Base-by-base conservation (phyloP, 2,888 invertebrate genomes). In the Arge pagana region DNA sequence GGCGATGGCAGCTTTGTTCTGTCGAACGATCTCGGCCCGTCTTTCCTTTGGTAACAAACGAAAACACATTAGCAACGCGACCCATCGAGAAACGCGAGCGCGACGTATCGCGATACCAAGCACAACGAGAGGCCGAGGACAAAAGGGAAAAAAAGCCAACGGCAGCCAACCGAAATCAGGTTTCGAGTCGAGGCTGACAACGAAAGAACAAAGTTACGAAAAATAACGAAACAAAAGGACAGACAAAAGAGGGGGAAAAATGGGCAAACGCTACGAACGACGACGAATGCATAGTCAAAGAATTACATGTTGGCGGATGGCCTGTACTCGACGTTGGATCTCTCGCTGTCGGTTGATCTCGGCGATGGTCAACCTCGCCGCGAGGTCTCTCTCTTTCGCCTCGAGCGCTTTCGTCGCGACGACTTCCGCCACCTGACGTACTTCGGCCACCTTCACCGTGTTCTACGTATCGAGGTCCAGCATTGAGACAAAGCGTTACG, bases 11-110 rank as follows among this genome's bases (percentile, higher is more conserved):
- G 85, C 87, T 81, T 93, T 94, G 79, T 94, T 95, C 82, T 90
- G 92, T 69, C 94, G 90, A 65, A 95, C 94, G 68, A 90, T 79
- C 78, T 93, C 93, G 43, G 93, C 93, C 74, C 92, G 92, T 71
- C 90, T 89, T 80, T 94, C 94, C 95, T 96, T 81, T 45, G 31
- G 45, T 45, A 45, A 45, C 31, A 45, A 33, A 23, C 45, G 35
- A 66, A n/a, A n/a, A n/a, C n/a, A n/a, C n/a, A n/a, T n/a, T n/a
- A n/a, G n/a, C n/a, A n/a, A n/a, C n/a, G n/a, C n/a, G n/a, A n/a
- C n/a, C n/a, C n/a, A n/a, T n/a, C n/a, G n/a, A n/a, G n/a, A n/a
- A n/a, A n/a, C n/a, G n/a, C n/a, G n/a, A n/a, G n/a, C n/a, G n/a
- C n/a, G n/a, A n/a, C n/a, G n/a, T n/a, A n/a, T n/a, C n/a, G n/a